These are phyloP conservation scores for Tigriopus japonicus DNA, from an alignment of 1,140 invertebrate species.

Conservation along the genomic window DNA sequence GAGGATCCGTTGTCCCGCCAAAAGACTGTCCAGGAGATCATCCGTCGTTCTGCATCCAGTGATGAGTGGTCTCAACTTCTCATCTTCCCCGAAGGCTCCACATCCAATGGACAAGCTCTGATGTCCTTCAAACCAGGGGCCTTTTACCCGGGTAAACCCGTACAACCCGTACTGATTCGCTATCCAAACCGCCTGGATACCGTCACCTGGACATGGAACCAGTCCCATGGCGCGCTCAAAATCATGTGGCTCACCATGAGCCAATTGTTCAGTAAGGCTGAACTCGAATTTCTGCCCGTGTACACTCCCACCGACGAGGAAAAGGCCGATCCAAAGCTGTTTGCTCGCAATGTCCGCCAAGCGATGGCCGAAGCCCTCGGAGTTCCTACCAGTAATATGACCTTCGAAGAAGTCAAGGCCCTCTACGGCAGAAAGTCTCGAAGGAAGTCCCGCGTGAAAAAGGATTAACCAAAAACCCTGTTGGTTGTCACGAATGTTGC, in stretches of 20 bases:
- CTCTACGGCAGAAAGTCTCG: neutral
- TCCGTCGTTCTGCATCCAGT: conserved; percentile 54
- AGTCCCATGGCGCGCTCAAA: conserved; percentile 51
- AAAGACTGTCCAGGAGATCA: conserved; percentile 76
- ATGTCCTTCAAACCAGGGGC: conserved; percentile 90
- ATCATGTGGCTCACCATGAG: conserved; percentile 75
- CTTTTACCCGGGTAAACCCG: conserved; percentile 70
- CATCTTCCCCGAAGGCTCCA: conserved; percentile 89
- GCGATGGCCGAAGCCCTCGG: conserved; percentile 4
- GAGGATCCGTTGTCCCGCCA: conserved; percentile 78
- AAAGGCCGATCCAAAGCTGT: conserved; percentile 65
- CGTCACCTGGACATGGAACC: conserved; percentile 93
- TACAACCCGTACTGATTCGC: conserved; percentile 77
- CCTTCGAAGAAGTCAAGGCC: conserved; percentile 9
- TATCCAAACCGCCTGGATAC: conserved; percentile 83
- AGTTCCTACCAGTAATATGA: conserved; percentile 3
- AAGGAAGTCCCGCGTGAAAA: too few relatives aligned
- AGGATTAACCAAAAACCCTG: too few relatives aligned
- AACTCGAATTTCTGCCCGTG: conserved; percentile 86
- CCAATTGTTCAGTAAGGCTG: conserved; percentile 68
- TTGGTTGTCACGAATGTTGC: too few relatives aligned
- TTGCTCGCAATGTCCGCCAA: conserved; percentile 62
- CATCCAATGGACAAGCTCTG: conserved; percentile 61
- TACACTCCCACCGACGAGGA: conserved; percentile 72
- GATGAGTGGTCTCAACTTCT: conserved; percentile 85